Evolutionary conservation across 1,140 invertebrate species (phyloP).

Genomic region (Lordiphosa clarofinis): DNA sequence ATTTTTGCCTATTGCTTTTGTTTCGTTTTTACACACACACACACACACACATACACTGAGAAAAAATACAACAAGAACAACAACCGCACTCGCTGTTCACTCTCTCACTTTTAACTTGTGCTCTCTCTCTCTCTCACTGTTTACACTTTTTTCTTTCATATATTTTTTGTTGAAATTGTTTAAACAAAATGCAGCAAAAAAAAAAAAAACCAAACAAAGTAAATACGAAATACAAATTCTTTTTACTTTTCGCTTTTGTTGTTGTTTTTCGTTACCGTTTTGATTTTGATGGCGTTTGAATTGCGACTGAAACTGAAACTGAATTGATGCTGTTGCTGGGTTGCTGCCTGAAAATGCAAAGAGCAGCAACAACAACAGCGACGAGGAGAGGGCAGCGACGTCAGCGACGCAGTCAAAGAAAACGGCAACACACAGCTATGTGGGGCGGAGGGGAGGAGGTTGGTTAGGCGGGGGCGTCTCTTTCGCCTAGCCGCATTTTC

Average conservation of each 20-base stretch:
- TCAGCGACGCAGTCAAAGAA: slow-evolving; percentile 36
- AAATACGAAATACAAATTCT: neutral
- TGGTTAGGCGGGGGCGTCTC: slow-evolving; percentile 7
- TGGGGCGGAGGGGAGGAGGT: neutral
- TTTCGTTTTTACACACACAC: slow-evolving; percentile 13
- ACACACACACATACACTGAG: slow-evolving; percentile 22
- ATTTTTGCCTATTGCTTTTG: slow-evolving; percentile 20
- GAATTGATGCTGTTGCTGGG: slow-evolving; percentile 51
- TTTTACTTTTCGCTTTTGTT: slow-evolving; percentile 13
- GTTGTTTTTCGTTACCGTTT: slow-evolving; percentile 51
- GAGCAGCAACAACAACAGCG: slow-evolving; percentile 12
- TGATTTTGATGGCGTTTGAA: slow-evolving; percentile 77
- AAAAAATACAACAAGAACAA: slow-evolving; percentile 21
- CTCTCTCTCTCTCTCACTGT: slow-evolving; percentile 9
- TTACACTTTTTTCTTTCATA: slow-evolving; percentile 26
- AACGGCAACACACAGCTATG: slow-evolving; percentile 23
- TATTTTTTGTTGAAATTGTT: slow-evolving; percentile 40
- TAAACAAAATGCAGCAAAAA: slow-evolving; percentile 59
- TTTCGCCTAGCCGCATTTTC: slow-evolving; percentile 57
- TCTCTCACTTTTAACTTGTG: neutral
- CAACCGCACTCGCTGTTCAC: slow-evolving; percentile 5
- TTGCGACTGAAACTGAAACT: slow-evolving; percentile 73
- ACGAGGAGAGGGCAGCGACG: slow-evolving; percentile 7
- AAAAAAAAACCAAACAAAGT: too few species aligned
- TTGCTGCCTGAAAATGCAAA: slow-evolving; percentile 31